Evolutionary conservation across 2,797 vertebrate species (phyloP).

Genomic region (Rhincodon typus): DNA sequence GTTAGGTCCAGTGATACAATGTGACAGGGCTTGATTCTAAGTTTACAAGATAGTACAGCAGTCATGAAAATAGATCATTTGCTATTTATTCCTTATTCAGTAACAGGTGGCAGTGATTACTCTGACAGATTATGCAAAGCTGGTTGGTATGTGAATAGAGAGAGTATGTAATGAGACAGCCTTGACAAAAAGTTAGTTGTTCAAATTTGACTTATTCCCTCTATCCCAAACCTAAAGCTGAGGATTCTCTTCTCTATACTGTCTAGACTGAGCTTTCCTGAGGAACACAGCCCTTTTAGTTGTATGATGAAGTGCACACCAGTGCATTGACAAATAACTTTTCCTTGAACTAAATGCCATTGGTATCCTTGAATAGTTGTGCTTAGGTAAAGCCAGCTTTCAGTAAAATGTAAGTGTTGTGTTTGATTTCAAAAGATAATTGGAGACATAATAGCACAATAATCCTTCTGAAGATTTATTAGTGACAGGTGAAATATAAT

Average conservation of each 20-base stretch:
- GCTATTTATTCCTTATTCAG: not conserved
- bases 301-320: not conserved
- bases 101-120: too few relatives aligned
- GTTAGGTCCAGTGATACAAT: not conserved
- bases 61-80: not conserved
- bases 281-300: not conserved
- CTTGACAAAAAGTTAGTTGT: not conserved
- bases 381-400: not conserved
- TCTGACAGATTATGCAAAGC: not conserved
- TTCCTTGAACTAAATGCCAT: not conserved
- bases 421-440: slow-evolving; percentile 10
- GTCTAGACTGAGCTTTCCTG: not conserved
- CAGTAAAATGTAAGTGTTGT: not conserved
- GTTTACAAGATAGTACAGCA: not conserved
- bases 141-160: too few relatives aligned
- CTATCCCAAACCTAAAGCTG: not conserved
- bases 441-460: not conserved
- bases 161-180: too few relatives aligned
- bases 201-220: not conserved
- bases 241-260: not conserved
- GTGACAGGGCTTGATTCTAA: not conserved
- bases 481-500: not conserved
- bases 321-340: not conserved
- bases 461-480: not conserved
- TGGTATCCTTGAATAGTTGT: not conserved